phyloP scores from a whole-genome alignment of 2,888 invertebrate genomes.

The Parnassius glacialis region DNA sequence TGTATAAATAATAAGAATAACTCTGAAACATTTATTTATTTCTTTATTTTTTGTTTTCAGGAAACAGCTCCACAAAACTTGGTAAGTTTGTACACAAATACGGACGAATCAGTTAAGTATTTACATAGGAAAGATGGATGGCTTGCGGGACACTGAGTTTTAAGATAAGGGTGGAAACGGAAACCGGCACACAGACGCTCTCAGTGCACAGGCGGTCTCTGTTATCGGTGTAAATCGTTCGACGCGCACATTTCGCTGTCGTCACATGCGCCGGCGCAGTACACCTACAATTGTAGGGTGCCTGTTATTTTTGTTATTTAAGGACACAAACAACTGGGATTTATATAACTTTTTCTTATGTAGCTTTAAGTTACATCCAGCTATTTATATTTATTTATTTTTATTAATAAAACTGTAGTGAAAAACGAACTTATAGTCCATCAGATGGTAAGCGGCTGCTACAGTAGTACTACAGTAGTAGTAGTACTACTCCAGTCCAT shows the following conservation, averaged over 20 bases:
- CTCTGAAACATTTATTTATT: too few relatives aligned
- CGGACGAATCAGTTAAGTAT: too few relatives aligned
- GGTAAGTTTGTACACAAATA: slow-evolving; percentile 11
- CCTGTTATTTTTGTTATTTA: slow-evolving; percentile 29
- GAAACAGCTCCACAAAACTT: background rate
- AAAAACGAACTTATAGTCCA: too few relatives aligned
- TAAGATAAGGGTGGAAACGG: slow-evolving; percentile 43
- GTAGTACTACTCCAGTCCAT: too few relatives aligned
- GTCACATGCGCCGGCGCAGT: slow-evolving; percentile 41
- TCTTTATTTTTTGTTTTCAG: slow-evolving; percentile 18
- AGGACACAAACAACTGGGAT: background rate
- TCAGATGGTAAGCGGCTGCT: too few relatives aligned
- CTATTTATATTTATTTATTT: too few relatives aligned
- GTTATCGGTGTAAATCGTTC: slow-evolving; percentile 56
- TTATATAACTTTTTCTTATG: background rate
- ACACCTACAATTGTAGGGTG: slow-evolving; percentile 35
- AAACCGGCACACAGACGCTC: slow-evolving; percentile 35
- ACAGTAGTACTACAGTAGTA: too few relatives aligned
- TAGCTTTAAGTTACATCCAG: too few relatives aligned
- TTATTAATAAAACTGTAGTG: too few relatives aligned
- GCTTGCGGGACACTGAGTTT: background rate
- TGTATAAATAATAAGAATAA: too few relatives aligned
- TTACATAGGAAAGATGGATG: background rate
- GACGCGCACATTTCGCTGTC: slow-evolving; percentile 60
- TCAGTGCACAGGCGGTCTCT: slow-evolving; percentile 17